A percentile compares a stretch with the other conserved stretches of the same genome.
phyloP scores from a whole-genome alignment of 2,888 invertebrate species.

The Aphodius sticticus region DNA sequence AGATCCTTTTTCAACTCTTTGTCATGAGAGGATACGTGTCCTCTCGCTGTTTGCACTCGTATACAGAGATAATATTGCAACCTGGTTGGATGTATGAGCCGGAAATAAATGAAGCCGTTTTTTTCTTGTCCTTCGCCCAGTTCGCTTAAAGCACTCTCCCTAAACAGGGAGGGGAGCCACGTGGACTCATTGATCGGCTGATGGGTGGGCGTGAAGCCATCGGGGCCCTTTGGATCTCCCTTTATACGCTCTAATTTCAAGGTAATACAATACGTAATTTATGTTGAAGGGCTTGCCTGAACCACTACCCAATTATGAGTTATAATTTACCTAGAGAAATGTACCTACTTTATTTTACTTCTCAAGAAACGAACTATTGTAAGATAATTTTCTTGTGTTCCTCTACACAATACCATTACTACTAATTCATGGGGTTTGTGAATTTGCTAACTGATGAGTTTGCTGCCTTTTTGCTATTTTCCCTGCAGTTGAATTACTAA shows the following conservation, averaged over 20 bases:
- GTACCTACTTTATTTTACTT: constrained; percentile 12
- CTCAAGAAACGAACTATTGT: too few relatives aligned
- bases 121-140: not conserved
- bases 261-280: not conserved
- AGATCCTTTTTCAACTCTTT: not conserved
- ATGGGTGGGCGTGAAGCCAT: not conserved
- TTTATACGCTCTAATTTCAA: not conserved
- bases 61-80: not conserved
- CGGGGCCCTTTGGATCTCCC: not conserved
- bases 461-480: too few relatives aligned
- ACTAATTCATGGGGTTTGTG: too few relatives aligned
- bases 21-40: not conserved
- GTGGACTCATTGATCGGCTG: not conserved
- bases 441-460: too few relatives aligned
- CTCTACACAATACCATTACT: too few relatives aligned
- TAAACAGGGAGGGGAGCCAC: not conserved
- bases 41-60: not conserved
- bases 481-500: too few relatives aligned
- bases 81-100: not conserved
- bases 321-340: too few relatives aligned
- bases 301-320: too few relatives aligned
- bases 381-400: too few relatives aligned
- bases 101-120: not conserved
- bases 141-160: not conserved
- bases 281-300: not conserved